Conservation (phyloP, 2,113 vertebrate species). For the Apteryx owenii region DNA sequence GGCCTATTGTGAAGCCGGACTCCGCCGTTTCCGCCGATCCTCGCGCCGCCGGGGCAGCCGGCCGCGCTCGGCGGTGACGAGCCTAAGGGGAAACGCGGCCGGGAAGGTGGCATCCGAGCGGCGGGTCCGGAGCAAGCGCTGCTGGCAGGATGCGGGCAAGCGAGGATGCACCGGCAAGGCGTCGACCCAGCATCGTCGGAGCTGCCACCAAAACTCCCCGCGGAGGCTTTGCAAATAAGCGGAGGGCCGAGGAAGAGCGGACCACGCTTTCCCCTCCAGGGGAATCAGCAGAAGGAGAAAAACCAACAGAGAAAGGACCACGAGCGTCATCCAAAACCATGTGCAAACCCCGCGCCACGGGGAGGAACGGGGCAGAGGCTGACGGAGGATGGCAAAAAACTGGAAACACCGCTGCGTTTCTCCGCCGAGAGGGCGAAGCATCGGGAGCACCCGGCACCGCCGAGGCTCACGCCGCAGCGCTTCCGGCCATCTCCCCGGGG, state of each 20-base stretch:
- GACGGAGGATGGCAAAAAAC: too few relatives aligned
- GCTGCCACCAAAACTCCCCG: not conserved
- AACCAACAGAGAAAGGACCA: not conserved
- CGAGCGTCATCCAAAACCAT: not conserved
- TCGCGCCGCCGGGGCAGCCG: not conserved
- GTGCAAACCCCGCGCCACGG: not conserved
- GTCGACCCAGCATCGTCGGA: rapidly evolving
- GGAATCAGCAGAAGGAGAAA: not conserved
- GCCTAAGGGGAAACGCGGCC: not conserved
- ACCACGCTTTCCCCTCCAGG: not conserved
- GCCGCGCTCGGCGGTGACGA: not conserved
- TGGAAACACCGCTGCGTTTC: too few relatives aligned
- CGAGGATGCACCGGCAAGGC: not conserved
- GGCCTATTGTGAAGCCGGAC: conserved; percentile 61
- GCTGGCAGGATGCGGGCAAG: not conserved
- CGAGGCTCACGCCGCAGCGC: too few relatives aligned
- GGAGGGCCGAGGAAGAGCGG: not conserved
- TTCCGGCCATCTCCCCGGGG: not conserved
- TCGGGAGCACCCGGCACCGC: too few relatives aligned
- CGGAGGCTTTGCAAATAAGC: rapidly evolving
- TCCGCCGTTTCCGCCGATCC: conserved; percentile 33
- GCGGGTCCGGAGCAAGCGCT: not conserved
- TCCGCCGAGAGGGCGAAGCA: too few relatives aligned
- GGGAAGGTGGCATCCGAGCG: not conserved
- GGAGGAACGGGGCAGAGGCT: not conserved